These are phyloP conservation scores for Alviniconcha strummeri DNA, from an alignment of 2,888 invertebrate species.

Conservation along the genomic window DNA sequence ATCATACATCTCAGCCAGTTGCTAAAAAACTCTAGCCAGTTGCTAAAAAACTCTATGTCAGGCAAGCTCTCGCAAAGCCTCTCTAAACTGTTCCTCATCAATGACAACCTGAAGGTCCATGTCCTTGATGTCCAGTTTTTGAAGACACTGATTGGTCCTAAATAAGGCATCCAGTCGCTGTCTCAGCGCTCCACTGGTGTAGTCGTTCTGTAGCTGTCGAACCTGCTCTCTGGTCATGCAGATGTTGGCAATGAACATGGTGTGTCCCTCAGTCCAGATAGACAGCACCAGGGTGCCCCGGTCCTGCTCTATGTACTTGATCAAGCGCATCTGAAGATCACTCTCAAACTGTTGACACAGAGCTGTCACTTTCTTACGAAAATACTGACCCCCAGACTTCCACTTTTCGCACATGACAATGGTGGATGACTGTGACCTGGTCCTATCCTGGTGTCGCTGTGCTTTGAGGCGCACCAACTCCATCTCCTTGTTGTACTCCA, in stretches of 20 bases:
- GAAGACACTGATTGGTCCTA: slow-evolving; percentile 38
- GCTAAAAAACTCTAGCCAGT: too few relatives aligned
- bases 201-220: slow-evolving; percentile 56
- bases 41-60: too few relatives aligned
- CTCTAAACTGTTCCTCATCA: slow-evolving; percentile 58
- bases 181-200: slow-evolving; percentile 54
- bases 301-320: slow-evolving; percentile 70
- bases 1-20: too few relatives aligned
- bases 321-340: slow-evolving; percentile 53
- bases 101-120: slow-evolving; percentile 59
- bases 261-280: slow-evolving; percentile 54
- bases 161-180: slow-evolving; percentile 57
- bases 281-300: slow-evolving; percentile 67
- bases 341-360: slow-evolving; percentile 57
- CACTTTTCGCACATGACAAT: slow-evolving; percentile 48
- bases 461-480: slow-evolving; percentile 44
- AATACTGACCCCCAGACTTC: slow-evolving; percentile 46
- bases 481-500: slow-evolving; percentile 45
- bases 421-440: slow-evolving; percentile 31
- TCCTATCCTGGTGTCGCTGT: slow-evolving; percentile 13
- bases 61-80: slow-evolving; percentile 54
- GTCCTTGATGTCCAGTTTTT: slow-evolving; percentile 57
- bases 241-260: slow-evolving; percentile 63
- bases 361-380: slow-evolving; percentile 47
- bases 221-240: slow-evolving; percentile 65